Conservation (phyloP, 1,140 invertebrate genomes). For the Monochamus saltuarius region DNA sequence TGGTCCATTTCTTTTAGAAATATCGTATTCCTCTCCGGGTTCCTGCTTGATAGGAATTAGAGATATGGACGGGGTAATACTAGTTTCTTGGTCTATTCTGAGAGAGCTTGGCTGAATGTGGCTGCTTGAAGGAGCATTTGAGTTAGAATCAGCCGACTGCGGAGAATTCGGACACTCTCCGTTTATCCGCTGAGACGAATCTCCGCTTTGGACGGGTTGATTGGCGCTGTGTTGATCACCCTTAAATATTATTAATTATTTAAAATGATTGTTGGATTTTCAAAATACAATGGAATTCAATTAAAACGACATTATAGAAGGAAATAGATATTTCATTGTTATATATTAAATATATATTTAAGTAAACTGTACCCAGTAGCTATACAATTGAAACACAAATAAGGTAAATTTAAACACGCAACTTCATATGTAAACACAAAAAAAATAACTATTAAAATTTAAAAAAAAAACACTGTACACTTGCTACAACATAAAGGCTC, state of each 20-base stretch:
- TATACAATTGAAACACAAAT: too few relatives aligned
- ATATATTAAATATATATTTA: too few relatives aligned
- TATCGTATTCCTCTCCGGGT: constrained; percentile 51
- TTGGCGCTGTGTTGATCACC: constrained; percentile 20
- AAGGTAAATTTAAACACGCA: too few relatives aligned
- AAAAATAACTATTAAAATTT: too few relatives aligned
- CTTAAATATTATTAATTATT: constrained; percentile 13
- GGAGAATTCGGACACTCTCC: constrained; percentile 69
- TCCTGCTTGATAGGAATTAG: constrained; percentile 85
- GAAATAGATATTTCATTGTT: too few relatives aligned
- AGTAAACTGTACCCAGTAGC: too few relatives aligned
- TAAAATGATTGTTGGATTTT: not conserved
- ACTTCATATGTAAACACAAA: too few relatives aligned
- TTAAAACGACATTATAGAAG: too few relatives aligned
- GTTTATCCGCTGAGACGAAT: constrained; percentile 51
- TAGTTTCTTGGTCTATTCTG: constrained; percentile 54
- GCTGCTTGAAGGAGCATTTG: constrained; percentile 70
- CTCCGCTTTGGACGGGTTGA: constrained; percentile 45
- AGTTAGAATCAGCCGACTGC: constrained; percentile 74
- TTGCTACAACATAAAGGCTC: too few relatives aligned
- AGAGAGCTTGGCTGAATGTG: constrained; percentile 52
- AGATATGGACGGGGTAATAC: constrained; percentile 79
- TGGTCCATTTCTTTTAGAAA: constrained; percentile 45
- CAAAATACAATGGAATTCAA: not conserved
- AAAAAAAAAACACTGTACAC: too few relatives aligned